phyloP scores from a whole-genome alignment of 2,797 vertebrate genomes.

The Adrianichthys oophorus region DNA sequence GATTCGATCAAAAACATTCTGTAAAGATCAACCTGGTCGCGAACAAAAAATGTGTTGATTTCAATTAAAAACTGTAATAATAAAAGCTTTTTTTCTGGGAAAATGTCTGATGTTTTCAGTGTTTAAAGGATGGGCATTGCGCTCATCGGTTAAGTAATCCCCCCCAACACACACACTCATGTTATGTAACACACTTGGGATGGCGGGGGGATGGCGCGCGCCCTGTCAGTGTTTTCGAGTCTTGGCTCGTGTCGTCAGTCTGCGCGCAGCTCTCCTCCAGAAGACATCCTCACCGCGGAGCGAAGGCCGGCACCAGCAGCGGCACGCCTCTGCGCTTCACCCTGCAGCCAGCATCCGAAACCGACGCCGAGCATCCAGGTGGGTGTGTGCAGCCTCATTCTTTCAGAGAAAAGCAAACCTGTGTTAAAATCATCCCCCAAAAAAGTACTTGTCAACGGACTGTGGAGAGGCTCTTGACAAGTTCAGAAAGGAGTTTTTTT shows the following conservation, averaged over 20 bases:
- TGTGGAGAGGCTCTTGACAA: slow-evolving; percentile 44
- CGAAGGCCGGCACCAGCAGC: slow-evolving; percentile 39
- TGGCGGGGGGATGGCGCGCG: slow-evolving; percentile 47
- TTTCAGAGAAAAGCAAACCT: not conserved
- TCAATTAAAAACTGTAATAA: too few species aligned
- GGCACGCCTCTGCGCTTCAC: slow-evolving; percentile 60
- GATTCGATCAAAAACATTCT: too few species aligned
- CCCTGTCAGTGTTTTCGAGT: slow-evolving; percentile 38
- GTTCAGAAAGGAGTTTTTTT: slow-evolving; percentile 11
- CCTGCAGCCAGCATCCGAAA: slow-evolving; percentile 6
- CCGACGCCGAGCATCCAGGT: slow-evolving; percentile 39
- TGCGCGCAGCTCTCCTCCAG: slow-evolving; percentile 38
- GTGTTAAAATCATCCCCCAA: not conserved
- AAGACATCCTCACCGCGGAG: slow-evolving; percentile 29
- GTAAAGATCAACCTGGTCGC: too few species aligned
- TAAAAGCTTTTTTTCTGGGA: too few species aligned
- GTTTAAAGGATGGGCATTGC: not conserved
- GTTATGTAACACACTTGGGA: slow-evolving; percentile 74
- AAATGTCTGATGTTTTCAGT: not conserved
- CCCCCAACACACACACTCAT: not conserved
- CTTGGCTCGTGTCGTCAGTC: slow-evolving; percentile 45
- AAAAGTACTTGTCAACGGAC: slow-evolving; percentile 2
- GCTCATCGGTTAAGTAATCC: slow-evolving; percentile 54
- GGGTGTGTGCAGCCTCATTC: slow-evolving; percentile 13
- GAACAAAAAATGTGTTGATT: too few species aligned